These are phyloP conservation scores for Mylabris phalerata DNA, from an alignment of 1,140 invertebrate species.

Conservation along the genomic window DNA sequence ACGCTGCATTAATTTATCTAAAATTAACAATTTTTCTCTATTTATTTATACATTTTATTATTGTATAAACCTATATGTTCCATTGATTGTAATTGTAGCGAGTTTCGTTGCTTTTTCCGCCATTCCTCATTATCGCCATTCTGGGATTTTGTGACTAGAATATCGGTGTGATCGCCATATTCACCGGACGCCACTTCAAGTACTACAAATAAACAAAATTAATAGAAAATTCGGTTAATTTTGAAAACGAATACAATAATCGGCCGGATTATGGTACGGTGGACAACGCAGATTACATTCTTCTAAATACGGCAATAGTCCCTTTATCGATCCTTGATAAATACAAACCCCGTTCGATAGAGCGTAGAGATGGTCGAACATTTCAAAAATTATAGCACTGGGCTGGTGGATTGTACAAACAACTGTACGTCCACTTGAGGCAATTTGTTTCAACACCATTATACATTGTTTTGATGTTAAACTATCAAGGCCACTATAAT, in stretches of 20 bases:
- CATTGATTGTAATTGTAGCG: constrained; percentile 32
- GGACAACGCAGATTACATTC: constrained; percentile 70
- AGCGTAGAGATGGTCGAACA: constrained; percentile 85
- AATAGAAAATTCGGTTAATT: constrained; percentile 6
- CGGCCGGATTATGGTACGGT: constrained; percentile 82
- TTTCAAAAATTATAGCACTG: constrained; percentile 75
- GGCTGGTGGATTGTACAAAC: constrained; percentile 89
- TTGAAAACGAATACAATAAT: constrained; percentile 55
- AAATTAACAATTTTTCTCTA: constrained; percentile 12
- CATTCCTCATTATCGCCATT: constrained; percentile 62
- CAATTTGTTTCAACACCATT: constrained; percentile 64
- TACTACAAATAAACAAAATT: constrained; percentile 48
- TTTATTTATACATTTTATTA: neutral
- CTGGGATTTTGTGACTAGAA: constrained; percentile 54
- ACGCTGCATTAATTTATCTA: constrained; percentile 41
- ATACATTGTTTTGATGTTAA: constrained; percentile 79
- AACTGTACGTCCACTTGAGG: constrained; percentile 61
- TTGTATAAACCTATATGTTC: constrained; percentile 33
- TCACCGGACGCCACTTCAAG: constrained; percentile 80
- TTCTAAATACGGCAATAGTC: constrained; percentile 70
- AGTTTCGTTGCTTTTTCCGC: constrained; percentile 40
- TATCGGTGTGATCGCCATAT: constrained; percentile 58
- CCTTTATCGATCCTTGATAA: constrained; percentile 67
- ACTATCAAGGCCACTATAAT: constrained; percentile 73
- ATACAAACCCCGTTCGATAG: constrained; percentile 75